Percentiles rank a stretch among this genome's conserved stretches.
These are phyloP conservation scores for Rhadina sibilatrix DNA, from an alignment of 2,113 vertebrate species.

Conservation along the genomic window DNA sequence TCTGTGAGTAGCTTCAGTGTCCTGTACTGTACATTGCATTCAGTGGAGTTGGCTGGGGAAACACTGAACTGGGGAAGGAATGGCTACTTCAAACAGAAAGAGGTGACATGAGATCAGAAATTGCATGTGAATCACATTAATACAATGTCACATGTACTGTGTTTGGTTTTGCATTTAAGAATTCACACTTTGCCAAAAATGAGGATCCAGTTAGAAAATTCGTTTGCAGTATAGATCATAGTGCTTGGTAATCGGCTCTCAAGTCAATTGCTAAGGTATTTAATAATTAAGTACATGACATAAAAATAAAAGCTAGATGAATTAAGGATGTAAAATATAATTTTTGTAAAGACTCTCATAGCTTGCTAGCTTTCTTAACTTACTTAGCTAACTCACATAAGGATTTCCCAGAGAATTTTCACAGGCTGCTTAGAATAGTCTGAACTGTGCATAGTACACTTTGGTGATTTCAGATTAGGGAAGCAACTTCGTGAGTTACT, in stretches of 20 bases:
- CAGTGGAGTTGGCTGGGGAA: background rate
- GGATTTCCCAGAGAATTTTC: background rate
- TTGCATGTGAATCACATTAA: background rate
- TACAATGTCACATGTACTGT: background rate
- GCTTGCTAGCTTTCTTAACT: background rate
- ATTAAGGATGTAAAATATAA: background rate
- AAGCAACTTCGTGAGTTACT: background rate
- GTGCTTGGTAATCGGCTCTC: background rate
- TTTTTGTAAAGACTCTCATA: background rate
- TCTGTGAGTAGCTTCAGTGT: background rate
- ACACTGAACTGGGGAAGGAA: background rate
- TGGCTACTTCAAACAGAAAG: background rate
- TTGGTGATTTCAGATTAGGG: background rate
- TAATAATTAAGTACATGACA: background rate
- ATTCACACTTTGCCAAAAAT: background rate
- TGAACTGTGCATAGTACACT: background rate
- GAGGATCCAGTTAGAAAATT: background rate
- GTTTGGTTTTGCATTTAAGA: background rate
- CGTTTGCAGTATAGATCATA: background rate
- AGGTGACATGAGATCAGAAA: background rate
- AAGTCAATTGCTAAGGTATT: background rate
- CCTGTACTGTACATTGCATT: background rate
- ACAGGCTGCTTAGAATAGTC: background rate
- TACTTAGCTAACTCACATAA: background rate
- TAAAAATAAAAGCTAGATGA: background rate